Base-by-base conservation (phyloP, 2,888 invertebrate species). In the Cerastis leucographa region DNA sequence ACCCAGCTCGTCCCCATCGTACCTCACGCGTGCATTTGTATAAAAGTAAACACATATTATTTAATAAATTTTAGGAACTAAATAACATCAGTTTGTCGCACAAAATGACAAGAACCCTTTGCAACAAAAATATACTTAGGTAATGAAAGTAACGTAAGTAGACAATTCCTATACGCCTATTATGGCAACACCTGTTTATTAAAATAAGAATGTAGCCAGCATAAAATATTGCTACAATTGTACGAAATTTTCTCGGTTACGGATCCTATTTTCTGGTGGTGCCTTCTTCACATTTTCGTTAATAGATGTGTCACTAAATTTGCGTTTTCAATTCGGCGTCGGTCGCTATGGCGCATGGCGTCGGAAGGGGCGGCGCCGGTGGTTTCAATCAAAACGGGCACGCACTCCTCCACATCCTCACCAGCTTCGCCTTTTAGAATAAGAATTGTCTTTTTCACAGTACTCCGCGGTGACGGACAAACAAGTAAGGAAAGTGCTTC, bases 401-500 rank as follows among this genome's bases (percentile, higher is more conserved):
- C 96, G 96, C 96, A 96, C 94, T 94, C 95, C 92, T 92, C 92
- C 96, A 95, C 94, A 95, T 96, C 96, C 95, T 94, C 94, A 92
- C 94, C 94, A 93, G 92, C 91, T 90, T 90, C 93, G 95, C 94
- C 95, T 96, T 96, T 96, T 95, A 94, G 96, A 96, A 96, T 96
- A 96, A 96, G 96, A 96, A 96, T 96, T 95, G 96, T 96, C 96
- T 96, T 96, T 96, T 96, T 95, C 96, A 91, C 94, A 93, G 94
- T 93, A 92, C 92, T 94, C 94, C 90, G 91, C 91, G 91, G 91
- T 90, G 88, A 90, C 76, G 87, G 94, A 74, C 89, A 82, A 85
- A 72, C 66, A 88, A 94, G 88, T 94, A 90, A 87, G 94, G 95
- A 94, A 85, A 87, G 70, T 78, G 92, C 92, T 93, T 90, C 65